Percentiles rank a stretch among this genome's conserved stretches.
phyloP scores from a whole-genome alignment of 1,140 invertebrate species.

The Zaprionus tsacasi region DNA sequence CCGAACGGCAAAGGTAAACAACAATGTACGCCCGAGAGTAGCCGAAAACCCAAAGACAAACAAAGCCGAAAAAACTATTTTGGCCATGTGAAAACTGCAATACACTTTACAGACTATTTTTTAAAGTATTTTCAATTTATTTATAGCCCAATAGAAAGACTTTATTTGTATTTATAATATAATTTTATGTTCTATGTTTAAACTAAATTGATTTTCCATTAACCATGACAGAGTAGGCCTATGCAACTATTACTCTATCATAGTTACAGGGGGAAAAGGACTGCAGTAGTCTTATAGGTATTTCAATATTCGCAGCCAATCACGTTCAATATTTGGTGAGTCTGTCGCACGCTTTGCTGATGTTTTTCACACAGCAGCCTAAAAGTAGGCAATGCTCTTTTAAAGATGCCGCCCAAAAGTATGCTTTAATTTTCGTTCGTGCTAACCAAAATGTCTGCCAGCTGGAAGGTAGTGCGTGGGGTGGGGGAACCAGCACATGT shows the following conservation, averaged over 20 bases:
- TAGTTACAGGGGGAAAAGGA: not conserved
- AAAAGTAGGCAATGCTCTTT: conserved; percentile 34
- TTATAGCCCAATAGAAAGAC: not conserved
- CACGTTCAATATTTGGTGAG: conserved; percentile 69
- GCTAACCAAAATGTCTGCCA: too few species aligned
- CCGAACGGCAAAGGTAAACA: conserved; percentile 55
- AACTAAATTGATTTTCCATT: not conserved
- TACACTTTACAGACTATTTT: conserved; percentile 6
- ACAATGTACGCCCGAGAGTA: conserved; percentile 17
- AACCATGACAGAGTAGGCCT: not conserved
- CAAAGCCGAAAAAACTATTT: conserved; percentile 39
- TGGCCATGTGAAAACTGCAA: not conserved
- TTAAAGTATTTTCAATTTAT: not conserved
- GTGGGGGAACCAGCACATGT: too few species aligned
- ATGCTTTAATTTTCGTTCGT: conserved; percentile 1
- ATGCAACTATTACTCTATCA: too few species aligned
- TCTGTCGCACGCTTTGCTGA: conserved; percentile 1
- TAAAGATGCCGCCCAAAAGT: not conserved
- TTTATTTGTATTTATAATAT: not conserved
- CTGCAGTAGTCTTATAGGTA: conserved; percentile 39
- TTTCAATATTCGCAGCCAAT: conserved; percentile 74
- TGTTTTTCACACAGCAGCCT: not conserved
- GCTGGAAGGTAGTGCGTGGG: too few species aligned
- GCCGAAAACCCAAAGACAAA: conserved; percentile 60
- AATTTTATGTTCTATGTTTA: not conserved